phyloP scores from a whole-genome alignment of 2,888 invertebrate genomes.

The Heliconius aoede region DNA sequence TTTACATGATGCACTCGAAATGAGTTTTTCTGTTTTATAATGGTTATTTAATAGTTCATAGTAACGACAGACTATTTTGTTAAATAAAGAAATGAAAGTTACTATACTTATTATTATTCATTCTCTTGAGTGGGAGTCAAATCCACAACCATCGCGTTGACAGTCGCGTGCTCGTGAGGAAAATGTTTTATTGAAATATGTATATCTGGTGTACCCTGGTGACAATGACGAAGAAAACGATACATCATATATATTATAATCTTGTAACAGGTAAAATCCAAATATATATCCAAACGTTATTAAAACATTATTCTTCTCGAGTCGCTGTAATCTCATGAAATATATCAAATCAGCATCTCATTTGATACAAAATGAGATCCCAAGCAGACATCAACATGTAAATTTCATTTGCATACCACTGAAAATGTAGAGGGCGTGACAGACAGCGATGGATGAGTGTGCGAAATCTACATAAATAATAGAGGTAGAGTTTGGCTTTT shows the following conservation, averaged over 20 bases:
- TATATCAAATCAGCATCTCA: constrained; percentile 11
- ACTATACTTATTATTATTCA: background rate
- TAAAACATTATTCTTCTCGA: background rate
- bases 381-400: constrained; percentile 14
- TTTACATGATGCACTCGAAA: constrained; percentile 1
- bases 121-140: too few relatives aligned
- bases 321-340: background rate
- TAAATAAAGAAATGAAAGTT: background rate
- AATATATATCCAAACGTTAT: background rate
- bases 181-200: background rate
- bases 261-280: background rate
- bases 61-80: background rate
- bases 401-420: constrained; percentile 23
- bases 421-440: constrained; percentile 7
- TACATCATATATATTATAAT: background rate
- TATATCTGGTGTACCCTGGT: background rate
- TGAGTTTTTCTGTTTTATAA: constrained; percentile 12
- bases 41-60: constrained; percentile 9
- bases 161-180: too few relatives aligned
- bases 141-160: too few relatives aligned
- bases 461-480: constrained; percentile 3
- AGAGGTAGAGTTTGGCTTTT: constrained; percentile 2
- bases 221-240: background rate
- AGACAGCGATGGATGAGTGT: background rate
- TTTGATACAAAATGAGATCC: constrained; percentile 17